Conservation (phyloP, 2,113 vertebrate species). For the Urocynchramus pylzowi region DNA sequence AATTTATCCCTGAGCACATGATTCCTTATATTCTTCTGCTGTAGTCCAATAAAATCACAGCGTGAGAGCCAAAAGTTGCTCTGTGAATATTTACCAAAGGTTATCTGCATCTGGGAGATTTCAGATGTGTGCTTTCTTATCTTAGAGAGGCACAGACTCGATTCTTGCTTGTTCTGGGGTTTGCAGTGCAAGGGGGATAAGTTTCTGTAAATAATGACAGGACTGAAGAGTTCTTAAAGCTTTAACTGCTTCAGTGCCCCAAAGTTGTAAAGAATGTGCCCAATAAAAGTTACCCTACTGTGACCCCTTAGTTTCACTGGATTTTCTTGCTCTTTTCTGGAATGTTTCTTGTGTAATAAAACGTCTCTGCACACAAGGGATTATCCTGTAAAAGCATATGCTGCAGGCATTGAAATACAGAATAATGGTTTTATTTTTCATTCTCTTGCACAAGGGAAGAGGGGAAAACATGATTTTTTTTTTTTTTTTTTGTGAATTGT, state of each 20-base stretch:
- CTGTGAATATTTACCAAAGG: background rate
- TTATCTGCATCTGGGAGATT: background rate
- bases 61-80: background rate
- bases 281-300: background rate
- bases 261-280: background rate
- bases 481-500: too few relatives aligned
- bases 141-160: background rate
- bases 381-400: background rate
- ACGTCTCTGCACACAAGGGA: background rate
- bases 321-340: background rate
- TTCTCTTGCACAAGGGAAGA: background rate
- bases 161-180: background rate
- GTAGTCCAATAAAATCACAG: background rate
- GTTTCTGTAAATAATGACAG: background rate
- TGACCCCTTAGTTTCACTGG: background rate
- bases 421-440: background rate
- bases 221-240: background rate
- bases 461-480: background rate
- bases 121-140: background rate
- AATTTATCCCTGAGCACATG: background rate
- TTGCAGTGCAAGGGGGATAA: background rate
- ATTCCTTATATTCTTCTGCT: background rate
- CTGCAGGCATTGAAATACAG: background rate
- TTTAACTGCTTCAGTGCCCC: background rate
- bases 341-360: conserved; percentile 9